Percentiles rank a stretch among this genome's conserved stretches.
phyloP scores from a whole-genome alignment of 2,888 invertebrate genomes.

The Laothoe populi region DNA sequence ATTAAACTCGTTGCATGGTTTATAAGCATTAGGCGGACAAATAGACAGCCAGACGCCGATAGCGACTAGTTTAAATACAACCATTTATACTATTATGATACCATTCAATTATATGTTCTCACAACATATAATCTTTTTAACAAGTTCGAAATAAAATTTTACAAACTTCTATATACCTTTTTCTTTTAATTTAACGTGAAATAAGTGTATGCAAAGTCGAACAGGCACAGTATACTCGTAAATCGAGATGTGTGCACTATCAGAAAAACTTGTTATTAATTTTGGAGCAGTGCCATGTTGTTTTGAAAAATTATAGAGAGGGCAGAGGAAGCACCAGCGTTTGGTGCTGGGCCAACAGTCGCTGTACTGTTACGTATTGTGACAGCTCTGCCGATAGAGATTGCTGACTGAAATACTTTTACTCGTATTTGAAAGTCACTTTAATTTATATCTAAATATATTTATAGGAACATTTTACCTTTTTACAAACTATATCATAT shows the following conservation, averaged over 20 bases:
- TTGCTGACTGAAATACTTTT: slow-evolving; percentile 28
- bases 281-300: slow-evolving; percentile 72
- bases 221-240: slow-evolving; percentile 36
- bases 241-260: slow-evolving; percentile 61
- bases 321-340: slow-evolving; percentile 45
- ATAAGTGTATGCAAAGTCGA: slow-evolving; percentile 1
- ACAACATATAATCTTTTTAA: no score
- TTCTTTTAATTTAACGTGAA: neutral
- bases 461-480: no score
- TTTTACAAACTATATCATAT: no score
- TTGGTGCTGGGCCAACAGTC: slow-evolving; percentile 69
- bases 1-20: no score
- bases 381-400: slow-evolving; percentile 50
- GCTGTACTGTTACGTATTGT: slow-evolving; percentile 50
- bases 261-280: slow-evolving; percentile 62
- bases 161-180: neutral
- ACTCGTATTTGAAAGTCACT: slow-evolving; percentile 6
- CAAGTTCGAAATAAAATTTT: no score
- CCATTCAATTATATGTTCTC: no score
- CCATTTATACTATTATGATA: no score
- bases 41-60: no score
- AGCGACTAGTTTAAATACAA: no score
- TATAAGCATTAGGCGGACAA: no score
- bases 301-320: slow-evolving; percentile 74
- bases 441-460: slow-evolving; percentile 5